Percentiles rank a stretch among this genome's conserved stretches.
Conservation (phyloP, 1,140 invertebrate genomes). For the Bicyclus anynana region DNA sequence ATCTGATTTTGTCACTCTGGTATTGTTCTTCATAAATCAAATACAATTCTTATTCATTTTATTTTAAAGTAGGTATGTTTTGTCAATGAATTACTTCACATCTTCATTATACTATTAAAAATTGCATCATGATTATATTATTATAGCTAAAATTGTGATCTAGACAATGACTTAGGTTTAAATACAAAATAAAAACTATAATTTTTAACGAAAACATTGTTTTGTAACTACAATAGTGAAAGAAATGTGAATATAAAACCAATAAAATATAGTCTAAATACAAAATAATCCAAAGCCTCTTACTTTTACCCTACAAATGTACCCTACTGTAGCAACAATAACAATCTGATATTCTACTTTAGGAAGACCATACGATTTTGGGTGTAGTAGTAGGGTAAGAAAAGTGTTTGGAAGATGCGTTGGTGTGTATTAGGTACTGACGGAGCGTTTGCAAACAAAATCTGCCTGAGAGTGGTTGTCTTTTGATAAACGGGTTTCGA, state of each 20-base stretch:
- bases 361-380: no score
- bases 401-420: no score
- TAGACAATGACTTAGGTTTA: conserved; percentile 71
- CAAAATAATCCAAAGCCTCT: conserved; percentile 22
- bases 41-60: not conserved
- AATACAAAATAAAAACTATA: conserved; percentile 61
- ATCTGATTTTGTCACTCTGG: not conserved
- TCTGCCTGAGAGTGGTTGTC: no score
- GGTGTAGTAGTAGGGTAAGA: no score
- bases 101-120: not conserved
- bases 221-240: conserved; percentile 69
- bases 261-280: conserved; percentile 68
- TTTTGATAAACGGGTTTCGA: no score
- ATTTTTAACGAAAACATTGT: conserved; percentile 63
- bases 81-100: no score
- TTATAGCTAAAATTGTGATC: conserved; percentile 10
- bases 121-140: not conserved
- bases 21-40: not conserved
- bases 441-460: no score
- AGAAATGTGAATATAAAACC: conserved; percentile 71
- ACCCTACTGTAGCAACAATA: no score
- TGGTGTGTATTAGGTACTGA: no score
- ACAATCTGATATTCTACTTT: no score
- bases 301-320: not conserved
- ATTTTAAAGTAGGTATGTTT: no score